Conservation (phyloP, 2,113 vertebrate genomes). For the Laterallus jamaicensis region DNA sequence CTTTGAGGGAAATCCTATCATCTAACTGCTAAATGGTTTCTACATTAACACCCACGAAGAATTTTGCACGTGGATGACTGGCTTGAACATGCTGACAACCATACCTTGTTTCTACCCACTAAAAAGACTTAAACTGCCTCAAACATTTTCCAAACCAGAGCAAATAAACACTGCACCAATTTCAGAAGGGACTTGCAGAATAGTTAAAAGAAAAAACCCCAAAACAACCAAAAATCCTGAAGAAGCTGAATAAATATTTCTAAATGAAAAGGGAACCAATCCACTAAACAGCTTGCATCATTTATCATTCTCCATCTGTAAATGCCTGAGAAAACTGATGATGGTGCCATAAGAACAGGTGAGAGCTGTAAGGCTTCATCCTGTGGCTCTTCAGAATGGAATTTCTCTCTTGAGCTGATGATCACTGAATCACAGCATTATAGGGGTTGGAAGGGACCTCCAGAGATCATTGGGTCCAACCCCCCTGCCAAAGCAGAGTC, state of each 20-base stretch:
- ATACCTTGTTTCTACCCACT: background rate
- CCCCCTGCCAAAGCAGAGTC: too few species aligned
- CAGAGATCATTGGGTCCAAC: too few species aligned
- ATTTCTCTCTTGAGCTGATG: background rate
- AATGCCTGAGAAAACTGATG: background rate
- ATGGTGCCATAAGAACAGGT: background rate
- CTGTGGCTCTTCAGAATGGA: background rate
- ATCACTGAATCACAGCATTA: background rate
- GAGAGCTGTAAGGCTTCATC: background rate
- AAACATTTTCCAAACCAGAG: background rate
- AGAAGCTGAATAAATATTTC: background rate
- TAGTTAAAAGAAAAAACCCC: background rate
- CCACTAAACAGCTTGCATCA: background rate
- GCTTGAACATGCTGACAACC: background rate
- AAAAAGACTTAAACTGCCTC: background rate
- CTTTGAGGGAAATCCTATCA: background rate
- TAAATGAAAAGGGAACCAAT: background rate
- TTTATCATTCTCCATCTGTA: background rate
- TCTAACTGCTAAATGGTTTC: background rate
- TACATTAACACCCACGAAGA: background rate
- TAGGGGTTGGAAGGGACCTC: too few species aligned
- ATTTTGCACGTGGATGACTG: background rate
- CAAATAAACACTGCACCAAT: background rate
- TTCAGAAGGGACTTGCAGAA: background rate
- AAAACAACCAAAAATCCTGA: too few species aligned